Base-by-base conservation (phyloP, 2,888 invertebrate species). In the Brachyptera risi region DNA sequence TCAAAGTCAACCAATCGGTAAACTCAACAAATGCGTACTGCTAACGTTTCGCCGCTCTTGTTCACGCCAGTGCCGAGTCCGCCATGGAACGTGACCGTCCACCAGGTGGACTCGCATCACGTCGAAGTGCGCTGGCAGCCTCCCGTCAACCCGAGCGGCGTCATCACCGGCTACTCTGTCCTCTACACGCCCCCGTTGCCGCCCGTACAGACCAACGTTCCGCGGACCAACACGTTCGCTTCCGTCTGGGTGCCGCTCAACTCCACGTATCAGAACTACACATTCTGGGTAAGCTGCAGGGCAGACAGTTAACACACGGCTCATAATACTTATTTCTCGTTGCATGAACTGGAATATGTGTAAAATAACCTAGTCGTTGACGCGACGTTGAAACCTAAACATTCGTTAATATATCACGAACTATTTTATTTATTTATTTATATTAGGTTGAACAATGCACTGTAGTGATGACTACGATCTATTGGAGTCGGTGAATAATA, bases 221-320 rank as follows among this genome's bases (percentile, higher is more conserved):
- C 70, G 38, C 71, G 79, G 3, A 73, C 73, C 0, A 78, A 80
- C 35, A 79, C 79, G 0, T 76, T 78, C 0, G 80, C 83, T 35
- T 72, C 79, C 63, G 77, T 86, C 65, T 49, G 51, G 38, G 54
- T 57, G 37, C 31, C n/a, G 60, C 27, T 50, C 49, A 58, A 24
- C 37, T 77, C 79, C 35, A 80, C 68, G 21, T 80, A 82, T 15
- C 71, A 72, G 13, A 83, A 81, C 63, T 90, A 90, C 73, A 83
- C 84, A 0, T 88, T 90, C 75, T 87, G 86, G 85, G 87, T 89
- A 69, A 78, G 80, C 17, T 51, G n/a, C n/a, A n/a, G n/a, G n/a
- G n/a, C n/a, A n/a, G n/a, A n/a, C n/a, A n/a, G n/a, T 49, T 17
- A n/a, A 49, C 21, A 51, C 23, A 24, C n/a, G 13, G 26, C 3